A percentile compares a stretch with the other conserved stretches of the same genome.
phyloP scores from a whole-genome alignment of 2,888 invertebrate genomes.

The Leptothorax acervorum region DNA sequence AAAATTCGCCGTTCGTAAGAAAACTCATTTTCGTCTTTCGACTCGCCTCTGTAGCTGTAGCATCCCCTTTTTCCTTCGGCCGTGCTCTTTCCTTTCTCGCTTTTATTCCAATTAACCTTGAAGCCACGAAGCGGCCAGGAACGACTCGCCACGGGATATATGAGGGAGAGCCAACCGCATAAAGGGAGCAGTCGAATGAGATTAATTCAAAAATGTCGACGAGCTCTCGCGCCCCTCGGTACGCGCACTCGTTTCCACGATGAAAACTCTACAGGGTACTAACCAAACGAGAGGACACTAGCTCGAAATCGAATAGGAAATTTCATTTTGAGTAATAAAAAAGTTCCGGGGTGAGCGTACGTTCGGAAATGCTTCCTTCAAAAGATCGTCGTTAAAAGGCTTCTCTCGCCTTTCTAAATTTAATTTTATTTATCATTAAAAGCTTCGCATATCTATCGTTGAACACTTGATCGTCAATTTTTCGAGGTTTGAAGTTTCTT shows the following conservation, averaged over 20 bases:
- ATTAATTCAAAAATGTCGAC: slow-evolving; percentile 82
- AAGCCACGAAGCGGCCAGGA: slow-evolving; percentile 74
- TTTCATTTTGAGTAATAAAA: slow-evolving; percentile 20
- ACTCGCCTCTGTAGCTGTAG: slow-evolving; percentile 6
- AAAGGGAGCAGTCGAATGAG: slow-evolving; percentile 82
- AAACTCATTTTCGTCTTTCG: slow-evolving; percentile 61
- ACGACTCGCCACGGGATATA: slow-evolving; percentile 70
- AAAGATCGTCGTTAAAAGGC: background rate
- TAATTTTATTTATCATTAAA: background rate
- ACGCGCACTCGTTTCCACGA: slow-evolving; percentile 63
- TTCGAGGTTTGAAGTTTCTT: no score
- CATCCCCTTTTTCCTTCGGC: slow-evolving; percentile 37
- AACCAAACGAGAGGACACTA: slow-evolving; percentile 45
- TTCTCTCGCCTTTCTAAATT: background rate
- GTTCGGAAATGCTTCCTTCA: background rate
- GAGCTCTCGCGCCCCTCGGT: slow-evolving; percentile 71
- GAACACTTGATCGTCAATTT: background rate
- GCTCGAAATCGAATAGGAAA: slow-evolving; percentile 4
- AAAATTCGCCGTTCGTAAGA: slow-evolving; percentile 41
- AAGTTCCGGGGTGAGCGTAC: background rate
- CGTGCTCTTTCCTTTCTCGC: slow-evolving; percentile 70
- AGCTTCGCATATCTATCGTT: background rate
- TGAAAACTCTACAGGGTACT: slow-evolving; percentile 38
- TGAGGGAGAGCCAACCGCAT: slow-evolving; percentile 70
- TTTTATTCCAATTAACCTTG: slow-evolving; percentile 83